A percentile compares a stretch with the other conserved stretches of the same genome.
phyloP scores from a whole-genome alignment of 2,113 vertebrate species.

The Embiotoca jacksoni region DNA sequence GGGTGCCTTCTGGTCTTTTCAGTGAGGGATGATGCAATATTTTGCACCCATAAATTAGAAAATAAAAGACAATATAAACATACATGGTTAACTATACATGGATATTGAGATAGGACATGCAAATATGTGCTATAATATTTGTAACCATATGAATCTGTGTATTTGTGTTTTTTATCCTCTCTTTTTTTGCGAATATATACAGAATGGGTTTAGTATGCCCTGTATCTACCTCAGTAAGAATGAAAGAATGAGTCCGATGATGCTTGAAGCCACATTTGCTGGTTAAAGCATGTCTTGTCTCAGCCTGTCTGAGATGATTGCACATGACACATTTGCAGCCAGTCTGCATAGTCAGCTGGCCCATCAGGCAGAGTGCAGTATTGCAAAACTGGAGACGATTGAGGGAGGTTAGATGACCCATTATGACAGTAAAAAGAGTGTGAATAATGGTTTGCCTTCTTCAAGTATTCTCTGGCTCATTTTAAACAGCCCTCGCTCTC shows the following conservation, averaged over 20 bases:
- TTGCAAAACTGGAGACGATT: constrained; percentile 56
- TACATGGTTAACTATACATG: too few species aligned
- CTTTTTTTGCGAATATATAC: too few species aligned
- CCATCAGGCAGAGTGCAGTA: constrained; percentile 52
- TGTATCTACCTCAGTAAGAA: neutral
- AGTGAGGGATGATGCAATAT: neutral
- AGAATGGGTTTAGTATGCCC: neutral
- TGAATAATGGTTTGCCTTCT: constrained; percentile 65
- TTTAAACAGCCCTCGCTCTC: constrained; percentile 18
- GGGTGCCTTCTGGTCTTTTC: neutral
- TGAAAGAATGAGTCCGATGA: neutral
- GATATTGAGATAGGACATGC: too few species aligned
- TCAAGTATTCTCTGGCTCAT: constrained; percentile 45
- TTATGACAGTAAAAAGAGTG: constrained; percentile 58
- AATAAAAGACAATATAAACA: too few species aligned
- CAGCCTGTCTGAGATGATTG: constrained; percentile 54
- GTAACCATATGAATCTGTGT: too few species aligned
- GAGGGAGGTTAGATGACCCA: constrained; percentile 53
- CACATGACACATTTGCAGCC: constrained; percentile 61
- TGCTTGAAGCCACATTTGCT: constrained; percentile 1
- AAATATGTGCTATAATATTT: too few species aligned
- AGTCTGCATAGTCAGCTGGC: constrained; percentile 64
- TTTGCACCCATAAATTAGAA: neutral
- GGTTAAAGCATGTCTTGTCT: constrained; percentile 21
- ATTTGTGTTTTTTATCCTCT: too few species aligned